These are phyloP conservation scores for Phenganax subtilis DNA, from an alignment of 92 coral and sea anemone genomes.

Conservation along the genomic window DNA sequence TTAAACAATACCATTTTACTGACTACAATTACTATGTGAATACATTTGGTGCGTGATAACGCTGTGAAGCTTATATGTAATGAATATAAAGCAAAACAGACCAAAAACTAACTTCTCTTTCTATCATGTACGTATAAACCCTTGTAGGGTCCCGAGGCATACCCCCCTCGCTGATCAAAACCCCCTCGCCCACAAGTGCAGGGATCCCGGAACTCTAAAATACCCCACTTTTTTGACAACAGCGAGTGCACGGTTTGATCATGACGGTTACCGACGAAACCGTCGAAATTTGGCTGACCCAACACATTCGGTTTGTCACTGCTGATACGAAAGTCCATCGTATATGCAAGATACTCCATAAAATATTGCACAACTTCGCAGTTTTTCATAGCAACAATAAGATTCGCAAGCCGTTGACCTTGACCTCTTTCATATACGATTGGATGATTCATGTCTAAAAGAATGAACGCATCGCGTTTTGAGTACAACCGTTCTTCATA, in stretches of 20 bases:
- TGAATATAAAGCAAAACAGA: background rate
- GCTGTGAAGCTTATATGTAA: background rate
- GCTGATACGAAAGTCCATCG: background rate
- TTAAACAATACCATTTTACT: too few relatives aligned
- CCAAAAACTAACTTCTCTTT: background rate
- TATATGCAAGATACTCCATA: conserved; percentile 25
- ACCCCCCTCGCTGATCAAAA: background rate
- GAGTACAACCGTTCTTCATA: background rate
- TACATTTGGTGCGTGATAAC: background rate
- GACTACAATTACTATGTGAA: too few relatives aligned
- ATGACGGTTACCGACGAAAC: conserved; percentile 12
- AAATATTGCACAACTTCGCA: conserved; percentile 15
- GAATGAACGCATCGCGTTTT: conserved; percentile 17
- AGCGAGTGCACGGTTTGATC: conserved; percentile 27
- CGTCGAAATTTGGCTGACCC: conserved; percentile 7
- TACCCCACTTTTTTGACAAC: conserved; percentile 32
- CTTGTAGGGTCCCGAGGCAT: conserved; percentile 5
- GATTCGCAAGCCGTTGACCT: background rate
- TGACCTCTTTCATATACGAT: background rate
- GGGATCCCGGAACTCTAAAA: conserved; percentile 8
- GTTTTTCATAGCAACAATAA: conserved; percentile 14
- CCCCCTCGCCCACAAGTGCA: background rate
- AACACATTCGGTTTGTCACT: conserved; percentile 1
- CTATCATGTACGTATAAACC: background rate
- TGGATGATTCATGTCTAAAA: conserved; percentile 7